Evolutionary conservation across 2,888 invertebrate genomes (phyloP).

Genomic region (Polymixis lichenea): DNA sequence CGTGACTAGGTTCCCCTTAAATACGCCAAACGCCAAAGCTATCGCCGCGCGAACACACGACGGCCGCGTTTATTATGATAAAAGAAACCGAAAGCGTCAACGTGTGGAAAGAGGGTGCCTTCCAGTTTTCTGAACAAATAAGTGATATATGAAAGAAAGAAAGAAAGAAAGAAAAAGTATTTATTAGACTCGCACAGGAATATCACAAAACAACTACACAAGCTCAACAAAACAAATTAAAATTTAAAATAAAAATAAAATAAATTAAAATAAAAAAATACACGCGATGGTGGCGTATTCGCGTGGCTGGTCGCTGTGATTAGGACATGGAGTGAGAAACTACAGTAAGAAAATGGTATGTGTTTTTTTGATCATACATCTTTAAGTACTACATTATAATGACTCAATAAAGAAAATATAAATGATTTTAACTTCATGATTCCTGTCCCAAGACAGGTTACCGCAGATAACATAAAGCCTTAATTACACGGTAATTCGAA

Average conservation of each 20-base stretch:
- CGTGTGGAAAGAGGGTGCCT: background rate
- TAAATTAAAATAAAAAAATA: too few species aligned
- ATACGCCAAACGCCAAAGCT: background rate
- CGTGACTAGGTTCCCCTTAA: too few species aligned
- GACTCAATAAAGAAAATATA: background rate
- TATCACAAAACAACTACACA: too few species aligned
- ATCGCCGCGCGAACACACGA: background rate
- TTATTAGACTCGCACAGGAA: too few species aligned
- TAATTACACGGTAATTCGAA: slow-evolving; percentile 21
- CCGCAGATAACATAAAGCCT: background rate
- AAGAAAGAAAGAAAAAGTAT: too few species aligned
- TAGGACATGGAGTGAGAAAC: background rate
- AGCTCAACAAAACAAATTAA: too few species aligned
- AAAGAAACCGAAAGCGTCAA: too few species aligned
- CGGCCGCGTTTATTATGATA: too few species aligned
- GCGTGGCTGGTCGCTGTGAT: background rate
- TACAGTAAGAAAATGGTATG: background rate
- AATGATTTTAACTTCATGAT: background rate
- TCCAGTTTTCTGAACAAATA: background rate
- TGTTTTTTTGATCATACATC: too few species aligned
- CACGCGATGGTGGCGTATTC: background rate
- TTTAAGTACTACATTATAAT: background rate
- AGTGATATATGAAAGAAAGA: background rate
- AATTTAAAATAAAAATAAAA: too few species aligned
- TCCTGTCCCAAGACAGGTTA: background rate